These are phyloP conservation scores for Apis laboriosa DNA, from an alignment of 1,140 invertebrate genomes.

Conservation along the genomic window DNA sequence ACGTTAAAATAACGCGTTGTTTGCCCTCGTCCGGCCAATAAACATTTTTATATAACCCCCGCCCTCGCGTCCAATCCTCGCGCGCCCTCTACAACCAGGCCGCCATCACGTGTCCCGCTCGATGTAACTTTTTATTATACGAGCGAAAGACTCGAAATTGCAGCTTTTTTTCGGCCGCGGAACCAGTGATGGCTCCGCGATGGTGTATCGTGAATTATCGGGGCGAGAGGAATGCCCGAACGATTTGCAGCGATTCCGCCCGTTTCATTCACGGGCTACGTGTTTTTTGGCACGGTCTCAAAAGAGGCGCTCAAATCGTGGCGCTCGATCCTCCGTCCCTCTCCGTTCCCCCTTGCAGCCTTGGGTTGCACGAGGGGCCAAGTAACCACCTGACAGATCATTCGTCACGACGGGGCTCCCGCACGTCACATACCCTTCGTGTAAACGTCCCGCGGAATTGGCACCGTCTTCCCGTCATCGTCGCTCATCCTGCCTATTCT, in stretches of 20 bases:
- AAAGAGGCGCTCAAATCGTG: constrained; percentile 19
- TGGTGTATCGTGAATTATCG: constrained; percentile 23
- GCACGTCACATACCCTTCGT: constrained; percentile 43
- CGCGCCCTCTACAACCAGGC: background rate
- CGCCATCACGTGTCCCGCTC: background rate
- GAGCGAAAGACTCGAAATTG: background rate
- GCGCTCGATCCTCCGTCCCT: too few relatives aligned
- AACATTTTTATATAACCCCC: constrained; percentile 14
- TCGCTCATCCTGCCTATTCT: background rate
- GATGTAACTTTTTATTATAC: constrained; percentile 24
- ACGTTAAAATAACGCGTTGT: constrained; percentile 12
- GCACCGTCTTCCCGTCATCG: constrained; percentile 55
- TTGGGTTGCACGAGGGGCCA: background rate
- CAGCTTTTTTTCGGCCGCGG: background rate
- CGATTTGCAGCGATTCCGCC: constrained; percentile 44
- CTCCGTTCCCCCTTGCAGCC: too few relatives aligned
- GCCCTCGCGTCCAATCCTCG: background rate
- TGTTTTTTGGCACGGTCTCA: constrained; percentile 60
- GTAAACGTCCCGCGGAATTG: constrained; percentile 61
- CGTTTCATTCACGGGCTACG: constrained; percentile 41
- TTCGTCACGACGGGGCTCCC: constrained; percentile 51
- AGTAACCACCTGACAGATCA: constrained; percentile 62
- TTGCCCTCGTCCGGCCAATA: background rate
- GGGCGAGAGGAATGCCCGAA: background rate
- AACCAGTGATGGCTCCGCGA: background rate